Evolutionary conservation across 2,888 invertebrate species (phyloP).

Genomic region (Cyaniris semiargus): DNA sequence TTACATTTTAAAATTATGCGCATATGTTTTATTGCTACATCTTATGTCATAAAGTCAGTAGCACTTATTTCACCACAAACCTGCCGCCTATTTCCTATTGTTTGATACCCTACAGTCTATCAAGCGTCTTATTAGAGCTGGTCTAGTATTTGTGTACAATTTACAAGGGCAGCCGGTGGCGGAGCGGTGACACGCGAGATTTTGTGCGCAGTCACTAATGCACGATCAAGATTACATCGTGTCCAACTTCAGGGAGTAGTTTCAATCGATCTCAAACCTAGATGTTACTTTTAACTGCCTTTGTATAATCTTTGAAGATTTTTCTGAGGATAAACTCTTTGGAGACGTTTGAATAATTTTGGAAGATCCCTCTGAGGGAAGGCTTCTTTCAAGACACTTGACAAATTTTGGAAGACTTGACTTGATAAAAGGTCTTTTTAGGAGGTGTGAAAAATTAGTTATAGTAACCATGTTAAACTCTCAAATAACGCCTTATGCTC

Average conservation of each 20-base stretch:
- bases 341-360: no score
- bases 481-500: no score
- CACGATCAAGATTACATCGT: slow-evolving; percentile 10
- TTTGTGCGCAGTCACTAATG: slow-evolving; percentile 26
- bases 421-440: no score
- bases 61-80: background rate
- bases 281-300: background rate
- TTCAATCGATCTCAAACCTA: background rate
- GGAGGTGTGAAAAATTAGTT: no score
- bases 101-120: background rate
- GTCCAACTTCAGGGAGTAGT: background rate
- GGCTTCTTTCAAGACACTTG: no score
- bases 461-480: no score
- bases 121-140: slow-evolving; percentile 2
- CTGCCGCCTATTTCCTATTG: background rate
- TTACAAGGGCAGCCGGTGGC: slow-evolving; percentile 2
- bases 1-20: no score
- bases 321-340: background rate
- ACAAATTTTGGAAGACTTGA: no score
- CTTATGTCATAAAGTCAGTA: background rate
- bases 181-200: slow-evolving; percentile 1
- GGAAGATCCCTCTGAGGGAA: no score
- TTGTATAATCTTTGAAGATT: background rate
- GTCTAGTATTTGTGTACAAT: slow-evolving; percentile 19
- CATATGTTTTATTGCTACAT: no score